Conservation (phyloP, 2,797 vertebrate species). For the Rhodeus uyekii region DNA sequence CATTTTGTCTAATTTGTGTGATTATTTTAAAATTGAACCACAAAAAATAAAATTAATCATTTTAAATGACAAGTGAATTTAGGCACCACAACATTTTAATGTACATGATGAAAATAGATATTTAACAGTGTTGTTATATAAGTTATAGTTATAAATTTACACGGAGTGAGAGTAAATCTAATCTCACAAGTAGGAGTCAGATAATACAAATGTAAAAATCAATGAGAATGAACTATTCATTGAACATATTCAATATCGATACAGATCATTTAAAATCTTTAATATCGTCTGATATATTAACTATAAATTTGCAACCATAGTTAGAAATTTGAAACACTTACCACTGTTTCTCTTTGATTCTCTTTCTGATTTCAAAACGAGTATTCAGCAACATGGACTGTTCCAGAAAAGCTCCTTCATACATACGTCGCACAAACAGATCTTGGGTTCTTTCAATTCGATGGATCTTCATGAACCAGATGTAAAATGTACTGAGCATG, state of each 20-base stretch:
- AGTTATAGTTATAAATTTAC: no score
- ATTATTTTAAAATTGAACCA: not conserved
- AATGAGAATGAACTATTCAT: not conserved
- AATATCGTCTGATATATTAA: not conserved
- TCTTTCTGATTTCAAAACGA: slow-evolving; percentile 57
- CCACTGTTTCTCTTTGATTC: slow-evolving; percentile 4
- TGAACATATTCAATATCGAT: not conserved
- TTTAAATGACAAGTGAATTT: not conserved
- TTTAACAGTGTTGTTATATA: not conserved
- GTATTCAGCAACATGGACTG: slow-evolving; percentile 72
- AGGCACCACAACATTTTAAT: not conserved
- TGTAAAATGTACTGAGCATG: slow-evolving; percentile 65
- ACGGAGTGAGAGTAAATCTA: no score
- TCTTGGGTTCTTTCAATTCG: slow-evolving; percentile 72
- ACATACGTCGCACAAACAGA: slow-evolving; percentile 68
- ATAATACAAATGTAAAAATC: not conserved
- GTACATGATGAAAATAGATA: not conserved
- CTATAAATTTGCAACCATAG: not conserved
- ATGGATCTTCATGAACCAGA: slow-evolving; percentile 60
- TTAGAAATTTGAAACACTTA: slow-evolving; percentile 34
- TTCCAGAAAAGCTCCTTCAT: slow-evolving; percentile 71
- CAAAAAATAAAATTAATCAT: not conserved
- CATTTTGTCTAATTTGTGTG: no score
- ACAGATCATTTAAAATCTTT: not conserved
- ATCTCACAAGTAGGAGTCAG: not conserved